These are phyloP conservation scores for Halocaridina rubra DNA, from an alignment of 2,888 invertebrate genomes.

Conservation along the genomic window DNA sequence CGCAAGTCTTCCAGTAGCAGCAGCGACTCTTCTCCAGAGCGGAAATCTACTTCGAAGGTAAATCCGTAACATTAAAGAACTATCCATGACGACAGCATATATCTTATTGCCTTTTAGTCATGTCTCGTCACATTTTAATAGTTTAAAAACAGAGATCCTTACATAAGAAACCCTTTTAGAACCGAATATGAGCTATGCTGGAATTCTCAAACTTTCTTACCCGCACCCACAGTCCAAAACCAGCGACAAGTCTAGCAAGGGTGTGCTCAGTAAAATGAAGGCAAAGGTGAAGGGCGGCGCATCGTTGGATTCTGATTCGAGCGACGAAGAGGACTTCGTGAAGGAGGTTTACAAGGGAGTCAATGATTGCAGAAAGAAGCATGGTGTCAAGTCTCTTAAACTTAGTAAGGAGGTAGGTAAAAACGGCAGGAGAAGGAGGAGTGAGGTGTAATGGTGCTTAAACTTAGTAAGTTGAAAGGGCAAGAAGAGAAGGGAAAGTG, in stretches of 20 bases:
- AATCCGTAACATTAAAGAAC: too few species aligned
- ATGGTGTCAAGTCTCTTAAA: slow-evolving; percentile 62
- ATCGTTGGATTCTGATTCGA: not conserved
- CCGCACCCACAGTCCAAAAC: not conserved
- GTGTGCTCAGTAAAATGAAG: slow-evolving; percentile 18
- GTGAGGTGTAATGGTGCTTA: not conserved
- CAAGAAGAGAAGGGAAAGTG: too few species aligned
- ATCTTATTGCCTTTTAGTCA: too few species aligned
- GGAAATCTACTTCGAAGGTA: too few species aligned
- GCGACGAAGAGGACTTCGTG: slow-evolving; percentile 57
- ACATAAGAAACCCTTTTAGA: too few species aligned
- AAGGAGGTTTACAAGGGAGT: slow-evolving; percentile 59
- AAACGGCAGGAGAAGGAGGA: not conserved
- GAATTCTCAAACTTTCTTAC: too few species aligned
- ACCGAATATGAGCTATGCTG: too few species aligned
- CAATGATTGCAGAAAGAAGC: slow-evolving; percentile 63
- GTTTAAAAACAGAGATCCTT: too few species aligned
- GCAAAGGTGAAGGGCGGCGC: not conserved
- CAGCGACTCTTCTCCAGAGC: slow-evolving; percentile 30
- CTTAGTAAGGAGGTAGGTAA: slow-evolving; percentile 57
- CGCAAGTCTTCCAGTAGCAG: slow-evolving; percentile 26
- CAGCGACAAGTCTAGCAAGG: slow-evolving; percentile 3
- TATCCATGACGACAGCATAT: too few species aligned
- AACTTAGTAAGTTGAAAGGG: too few species aligned
- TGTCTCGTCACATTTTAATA: too few species aligned